A percentile compares a stretch with the other conserved stretches of the same genome.
Conservation (phyloP, 2,113 vertebrate species). For the Amphiprion ocellaris region DNA sequence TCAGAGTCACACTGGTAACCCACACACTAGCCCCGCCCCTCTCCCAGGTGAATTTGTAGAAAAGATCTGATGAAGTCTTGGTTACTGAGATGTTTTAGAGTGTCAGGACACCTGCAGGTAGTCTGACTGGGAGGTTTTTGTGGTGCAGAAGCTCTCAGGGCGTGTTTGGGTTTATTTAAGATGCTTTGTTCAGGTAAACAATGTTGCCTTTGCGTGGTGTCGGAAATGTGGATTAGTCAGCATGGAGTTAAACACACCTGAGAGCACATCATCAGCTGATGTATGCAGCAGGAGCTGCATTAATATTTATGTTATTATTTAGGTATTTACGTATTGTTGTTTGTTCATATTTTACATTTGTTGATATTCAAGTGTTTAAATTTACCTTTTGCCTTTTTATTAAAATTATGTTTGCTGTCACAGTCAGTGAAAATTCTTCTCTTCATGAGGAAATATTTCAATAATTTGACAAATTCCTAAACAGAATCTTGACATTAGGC, state of each 20-base stretch:
- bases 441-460: too few species aligned
- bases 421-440: too few species aligned
- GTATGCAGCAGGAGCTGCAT: neutral
- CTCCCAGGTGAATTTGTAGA: constrained; percentile 48
- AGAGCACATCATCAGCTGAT: neutral
- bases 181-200: constrained; percentile 32
- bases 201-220: constrained; percentile 42
- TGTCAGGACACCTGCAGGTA: neutral
- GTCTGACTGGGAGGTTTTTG: neutral
- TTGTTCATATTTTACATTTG: too few species aligned
- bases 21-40: constrained; percentile 22
- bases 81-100: neutral
- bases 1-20: constrained; percentile 44
- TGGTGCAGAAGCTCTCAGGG: constrained; percentile 18
- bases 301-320: neutral
- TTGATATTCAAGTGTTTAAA: neutral
- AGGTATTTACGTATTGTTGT: neutral
- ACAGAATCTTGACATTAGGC: too few species aligned
- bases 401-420: too few species aligned
- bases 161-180: constrained; percentile 23
- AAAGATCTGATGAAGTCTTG: neutral
- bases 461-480: too few species aligned
- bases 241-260: neutral
- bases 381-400: too few species aligned
- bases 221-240: neutral